Evolutionary conservation across 2,113 vertebrate genomes (phyloP), one percentile per base, ranked within the genome.

Genomic region (Alces alces): DNA sequence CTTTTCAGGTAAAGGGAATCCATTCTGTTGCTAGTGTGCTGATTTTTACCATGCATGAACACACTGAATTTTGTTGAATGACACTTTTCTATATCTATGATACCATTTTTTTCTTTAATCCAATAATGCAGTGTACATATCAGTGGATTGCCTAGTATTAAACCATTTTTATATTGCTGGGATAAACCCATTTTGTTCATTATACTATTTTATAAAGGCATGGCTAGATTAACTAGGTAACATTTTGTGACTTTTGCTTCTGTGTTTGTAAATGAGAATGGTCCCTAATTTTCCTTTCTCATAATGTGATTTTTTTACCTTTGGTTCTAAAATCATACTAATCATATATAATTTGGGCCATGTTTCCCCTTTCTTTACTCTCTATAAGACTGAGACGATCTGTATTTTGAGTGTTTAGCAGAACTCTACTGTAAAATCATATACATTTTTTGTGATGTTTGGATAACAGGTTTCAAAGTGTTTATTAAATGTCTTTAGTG

Each of bases 1-100:
- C 12, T 60, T 92, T 94, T 66, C 39, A 86, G 30, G 57, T 54
- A 66, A 85, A 64, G 52, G 19, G 83, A 85, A 89, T 52, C 36
- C 39, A 82, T 88, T 82, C 50, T 33, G 19, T 52, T 82, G 36
- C 55, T 79, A 39, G 27, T 27, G 27, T 55, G 43, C 50, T 84
- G 47, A 84, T 47, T 66, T 88, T 93, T 87, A 47, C 54, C 57
- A 73, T 47, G 39, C 14, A 33, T 84, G 28, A 90, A 73, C 58
- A 73, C 58, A 73, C 3, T 78, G 9, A 45, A 84, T 86, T 93
- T 73, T 86, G n/a, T 84, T 85, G 13, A 84, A 33, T 33, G 43
- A 36, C 39, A 47, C 45, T 50, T 39, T 92, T 61, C 84, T 66
- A 1, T 16, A 87, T 7, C 64, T 79, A 86, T 28, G 28, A 88